phyloP scores from a whole-genome alignment of 2,888 invertebrate species.

The Hypercompe scribonia region DNA sequence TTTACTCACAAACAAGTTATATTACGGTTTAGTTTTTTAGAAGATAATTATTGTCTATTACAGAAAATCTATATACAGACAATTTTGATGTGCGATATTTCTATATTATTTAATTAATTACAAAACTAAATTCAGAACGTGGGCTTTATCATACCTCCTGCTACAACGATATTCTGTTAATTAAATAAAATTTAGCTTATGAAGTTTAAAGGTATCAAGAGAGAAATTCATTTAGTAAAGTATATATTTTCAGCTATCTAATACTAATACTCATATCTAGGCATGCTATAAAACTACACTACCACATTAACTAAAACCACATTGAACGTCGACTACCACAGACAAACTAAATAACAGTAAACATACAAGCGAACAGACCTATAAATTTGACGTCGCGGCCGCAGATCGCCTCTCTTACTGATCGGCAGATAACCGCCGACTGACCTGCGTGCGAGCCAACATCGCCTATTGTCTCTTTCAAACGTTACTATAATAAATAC shows the following conservation, averaged over 20 bases:
- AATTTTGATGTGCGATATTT: background rate
- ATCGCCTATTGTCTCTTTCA: constrained; percentile 74
- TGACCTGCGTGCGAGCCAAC: constrained; percentile 78
- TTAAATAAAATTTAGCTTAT: background rate
- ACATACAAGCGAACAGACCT: constrained; percentile 68
- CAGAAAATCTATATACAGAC: background rate
- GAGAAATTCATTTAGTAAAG: background rate
- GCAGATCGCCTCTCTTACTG: constrained; percentile 76
- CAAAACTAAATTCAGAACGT: background rate
- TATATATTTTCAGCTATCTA: background rate
- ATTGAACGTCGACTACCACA: constrained; percentile 5
- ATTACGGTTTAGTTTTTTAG: background rate
- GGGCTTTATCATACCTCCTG: too few species aligned
- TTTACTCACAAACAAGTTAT: background rate
- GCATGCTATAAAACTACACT: constrained; percentile 1
- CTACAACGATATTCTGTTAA: background rate
- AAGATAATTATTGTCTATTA: background rate
- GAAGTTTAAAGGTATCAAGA: too few species aligned
- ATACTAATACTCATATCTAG: background rate
- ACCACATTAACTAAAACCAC: constrained; percentile 15
- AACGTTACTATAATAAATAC: constrained; percentile 54
- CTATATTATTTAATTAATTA: background rate
- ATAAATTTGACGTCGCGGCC: constrained; percentile 78
- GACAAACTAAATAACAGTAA: constrained; percentile 60
- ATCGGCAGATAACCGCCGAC: constrained; percentile 79